Conservation (phyloP, 2,888 invertebrate genomes). For the Pammene aurita region DNA sequence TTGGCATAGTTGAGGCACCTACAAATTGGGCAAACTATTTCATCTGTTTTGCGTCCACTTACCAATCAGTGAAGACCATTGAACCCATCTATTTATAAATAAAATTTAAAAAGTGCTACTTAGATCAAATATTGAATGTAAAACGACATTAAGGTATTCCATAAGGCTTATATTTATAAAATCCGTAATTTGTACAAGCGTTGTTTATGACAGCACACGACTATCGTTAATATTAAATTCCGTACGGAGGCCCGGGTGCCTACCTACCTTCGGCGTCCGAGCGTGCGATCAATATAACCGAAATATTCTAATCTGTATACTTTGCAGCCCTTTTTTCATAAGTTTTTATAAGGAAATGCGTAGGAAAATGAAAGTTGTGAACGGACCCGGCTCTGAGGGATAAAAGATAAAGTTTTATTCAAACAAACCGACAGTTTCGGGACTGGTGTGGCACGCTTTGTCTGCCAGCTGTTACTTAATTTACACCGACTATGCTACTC, state of each 20-base stretch:
- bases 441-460: conserved; percentile 55
- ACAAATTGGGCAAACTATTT: conserved; percentile 57
- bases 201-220: conserved; percentile 15
- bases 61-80: conserved; percentile 38
- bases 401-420: conserved; percentile 46
- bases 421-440: conserved; percentile 55
- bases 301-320: conserved; percentile 43
- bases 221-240: conserved; percentile 35
- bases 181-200: neutral
- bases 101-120: too few species aligned
- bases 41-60: conserved; percentile 45
- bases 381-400: conserved; percentile 42
- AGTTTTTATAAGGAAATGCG: conserved; percentile 44
- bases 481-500: conserved; percentile 63
- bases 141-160: too few species aligned
- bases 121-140: neutral
- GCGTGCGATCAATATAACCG: conserved; percentile 43
- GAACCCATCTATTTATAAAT: neutral
- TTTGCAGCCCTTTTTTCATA: conserved; percentile 42
- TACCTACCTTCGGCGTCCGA: conserved; percentile 16
- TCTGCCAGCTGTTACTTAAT: conserved; percentile 63
- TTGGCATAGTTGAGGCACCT: conserved; percentile 55
- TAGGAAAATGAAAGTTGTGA: conserved; percentile 45
- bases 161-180: too few species aligned
- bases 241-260: conserved; percentile 10